These are phyloP conservation scores for Semaprochilodus insignis DNA, from an alignment of 2,797 vertebrate species.

Conservation along the genomic window DNA sequence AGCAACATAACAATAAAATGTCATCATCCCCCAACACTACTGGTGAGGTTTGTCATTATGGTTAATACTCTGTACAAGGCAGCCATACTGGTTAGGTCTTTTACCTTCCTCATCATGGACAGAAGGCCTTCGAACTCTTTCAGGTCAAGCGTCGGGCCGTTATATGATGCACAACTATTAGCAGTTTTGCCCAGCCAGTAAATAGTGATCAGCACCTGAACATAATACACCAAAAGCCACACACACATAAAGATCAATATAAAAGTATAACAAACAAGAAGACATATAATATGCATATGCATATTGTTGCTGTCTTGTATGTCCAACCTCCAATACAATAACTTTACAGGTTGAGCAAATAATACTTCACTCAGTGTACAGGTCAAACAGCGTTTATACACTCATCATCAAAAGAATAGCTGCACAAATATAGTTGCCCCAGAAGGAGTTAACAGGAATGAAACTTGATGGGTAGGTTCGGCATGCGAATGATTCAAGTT, in stretches of 20 bases:
- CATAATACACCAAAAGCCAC: slow-evolving; percentile 49
- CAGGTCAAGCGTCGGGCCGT: slow-evolving; percentile 89
- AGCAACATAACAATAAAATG: too few species aligned
- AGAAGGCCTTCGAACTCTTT: slow-evolving; percentile 96
- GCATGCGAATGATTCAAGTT: too few species aligned
- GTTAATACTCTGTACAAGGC: not conserved
- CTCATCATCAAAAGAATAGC: too few species aligned
- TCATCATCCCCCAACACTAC: not conserved
- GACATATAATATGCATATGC: not conserved
- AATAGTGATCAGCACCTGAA: slow-evolving; percentile 94
- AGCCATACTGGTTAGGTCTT: not conserved
- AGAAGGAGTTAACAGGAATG: too few species aligned
- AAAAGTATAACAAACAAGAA: not conserved
- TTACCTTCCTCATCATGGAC: slow-evolving; percentile 93
- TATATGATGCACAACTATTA: slow-evolving; percentile 85
- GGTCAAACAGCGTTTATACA: too few species aligned
- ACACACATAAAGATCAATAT: not conserved
- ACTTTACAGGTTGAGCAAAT: too few species aligned
- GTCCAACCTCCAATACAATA: too few species aligned
- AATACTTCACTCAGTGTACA: too few species aligned
- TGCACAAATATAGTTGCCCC: too few species aligned
- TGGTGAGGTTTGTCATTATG: not conserved
- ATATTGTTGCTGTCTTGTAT: too few species aligned
- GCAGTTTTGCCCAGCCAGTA: slow-evolving; percentile 97
- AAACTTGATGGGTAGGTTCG: too few species aligned